Evolutionary conservation across 2,113 vertebrate genomes (phyloP).

Genomic region (Microtus richardsoni): DNA sequence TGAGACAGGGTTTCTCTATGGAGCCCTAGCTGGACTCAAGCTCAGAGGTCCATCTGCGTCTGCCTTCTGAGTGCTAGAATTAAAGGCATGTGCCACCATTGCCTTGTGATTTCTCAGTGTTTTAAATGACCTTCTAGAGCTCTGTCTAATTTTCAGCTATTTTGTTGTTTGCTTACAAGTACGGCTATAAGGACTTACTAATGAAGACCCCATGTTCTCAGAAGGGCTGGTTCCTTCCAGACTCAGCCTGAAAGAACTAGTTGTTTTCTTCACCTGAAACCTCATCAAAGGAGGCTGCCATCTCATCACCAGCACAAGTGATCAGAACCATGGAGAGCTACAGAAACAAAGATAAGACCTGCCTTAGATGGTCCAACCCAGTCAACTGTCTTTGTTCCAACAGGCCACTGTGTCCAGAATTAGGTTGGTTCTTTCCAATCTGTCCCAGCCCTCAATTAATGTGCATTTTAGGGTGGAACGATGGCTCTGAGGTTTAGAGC

Average conservation of each 20-base stretch:
- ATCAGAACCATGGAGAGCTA: slow-evolving; percentile 7
- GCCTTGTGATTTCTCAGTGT: background rate
- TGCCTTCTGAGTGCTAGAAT: background rate
- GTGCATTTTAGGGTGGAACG: background rate
- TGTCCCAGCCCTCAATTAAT: background rate
- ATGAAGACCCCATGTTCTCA: background rate
- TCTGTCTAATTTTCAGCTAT: background rate
- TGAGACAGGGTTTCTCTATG: background rate
- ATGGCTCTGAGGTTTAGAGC: background rate
- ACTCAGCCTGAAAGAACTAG: background rate
- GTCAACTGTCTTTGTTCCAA: background rate
- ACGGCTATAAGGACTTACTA: background rate
- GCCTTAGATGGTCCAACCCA: background rate
- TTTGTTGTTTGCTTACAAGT: background rate
- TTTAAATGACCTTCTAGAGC: slow-evolving; percentile 30
- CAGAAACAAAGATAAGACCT: background rate
- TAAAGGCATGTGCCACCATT: background rate
- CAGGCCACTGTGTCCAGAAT: fast-evolving
- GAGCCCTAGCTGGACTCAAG: background rate
- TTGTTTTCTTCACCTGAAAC: background rate
- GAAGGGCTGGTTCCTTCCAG: background rate
- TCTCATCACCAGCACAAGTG: background rate
- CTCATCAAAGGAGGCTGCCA: background rate
- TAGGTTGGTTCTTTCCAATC: background rate
- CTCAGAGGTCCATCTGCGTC: background rate